phyloP scores from a whole-genome alignment of 2,797 vertebrate species.

The Enteromius unitaeniatus region DNA sequence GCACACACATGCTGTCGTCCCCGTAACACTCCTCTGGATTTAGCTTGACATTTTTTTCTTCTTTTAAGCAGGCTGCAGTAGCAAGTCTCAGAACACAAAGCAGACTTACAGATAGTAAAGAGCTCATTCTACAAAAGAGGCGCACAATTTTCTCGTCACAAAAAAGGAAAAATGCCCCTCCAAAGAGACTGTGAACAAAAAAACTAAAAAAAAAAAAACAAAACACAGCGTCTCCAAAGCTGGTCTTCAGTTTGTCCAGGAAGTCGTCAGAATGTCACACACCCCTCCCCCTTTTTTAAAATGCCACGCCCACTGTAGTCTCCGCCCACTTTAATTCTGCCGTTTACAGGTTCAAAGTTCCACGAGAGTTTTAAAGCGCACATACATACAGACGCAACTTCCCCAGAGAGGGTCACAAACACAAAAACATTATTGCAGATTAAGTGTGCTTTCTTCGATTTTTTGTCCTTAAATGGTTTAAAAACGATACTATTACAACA shows the following conservation, averaged over 20 bases:
- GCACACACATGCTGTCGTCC: slow-evolving; percentile 64
- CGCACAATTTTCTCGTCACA: slow-evolving; percentile 24
- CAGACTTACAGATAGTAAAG: slow-evolving; percentile 63
- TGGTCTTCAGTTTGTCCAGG: slow-evolving; percentile 56
- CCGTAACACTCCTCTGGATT: slow-evolving; percentile 53
- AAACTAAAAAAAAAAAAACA: not conserved
- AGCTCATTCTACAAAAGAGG: slow-evolving; percentile 60
- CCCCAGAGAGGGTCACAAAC: slow-evolving; percentile 76
- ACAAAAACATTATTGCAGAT: slow-evolving; percentile 85
- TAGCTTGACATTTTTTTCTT: slow-evolving; percentile 52
- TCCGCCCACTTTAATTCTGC: slow-evolving; percentile 52
- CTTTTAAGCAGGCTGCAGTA: slow-evolving; percentile 60
- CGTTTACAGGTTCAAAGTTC: slow-evolving; percentile 52
- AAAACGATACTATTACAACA: slow-evolving; percentile 72
- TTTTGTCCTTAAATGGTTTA: slow-evolving; percentile 71
- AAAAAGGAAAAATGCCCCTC: slow-evolving; percentile 50
- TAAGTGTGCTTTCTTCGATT: slow-evolving; percentile 83
- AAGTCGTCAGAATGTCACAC: slow-evolving; percentile 60
- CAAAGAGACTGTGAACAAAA: slow-evolving; percentile 9
- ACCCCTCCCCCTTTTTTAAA: slow-evolving; percentile 16
- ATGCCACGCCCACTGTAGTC: slow-evolving; percentile 33
- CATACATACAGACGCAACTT: slow-evolving; percentile 65
- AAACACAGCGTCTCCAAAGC: slow-evolving; percentile 51
- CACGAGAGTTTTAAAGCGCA: slow-evolving; percentile 59
- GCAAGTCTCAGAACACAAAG: slow-evolving; percentile 63